These are phyloP conservation scores for Lepidurus arcticus DNA, from an alignment of 1,140 invertebrate species.

Conservation along the genomic window DNA sequence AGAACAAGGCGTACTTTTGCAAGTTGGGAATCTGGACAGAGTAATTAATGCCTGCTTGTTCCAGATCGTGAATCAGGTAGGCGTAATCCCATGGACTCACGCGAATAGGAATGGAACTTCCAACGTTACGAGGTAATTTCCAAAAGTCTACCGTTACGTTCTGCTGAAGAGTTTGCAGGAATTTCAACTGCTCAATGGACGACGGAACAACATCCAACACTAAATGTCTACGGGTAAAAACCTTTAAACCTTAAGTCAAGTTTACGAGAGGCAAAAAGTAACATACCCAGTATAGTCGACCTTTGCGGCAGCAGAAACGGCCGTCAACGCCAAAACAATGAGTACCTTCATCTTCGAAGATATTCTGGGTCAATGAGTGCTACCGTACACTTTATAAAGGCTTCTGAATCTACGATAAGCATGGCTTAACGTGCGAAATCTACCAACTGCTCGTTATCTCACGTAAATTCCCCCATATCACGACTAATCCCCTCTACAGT, in stretches of 20 bases:
- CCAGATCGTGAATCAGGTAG: background rate
- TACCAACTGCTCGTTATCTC: background rate
- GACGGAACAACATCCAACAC: slow-evolving; percentile 16
- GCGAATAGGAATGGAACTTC: background rate
- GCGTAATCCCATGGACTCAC: background rate
- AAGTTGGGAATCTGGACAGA: background rate
- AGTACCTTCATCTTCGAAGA: background rate
- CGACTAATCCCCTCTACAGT: background rate
- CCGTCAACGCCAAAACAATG: background rate
- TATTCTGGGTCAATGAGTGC: background rate
- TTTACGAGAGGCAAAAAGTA: slow-evolving; percentile 8
- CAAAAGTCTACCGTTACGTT: slow-evolving; percentile 24
- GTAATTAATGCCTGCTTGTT: background rate
- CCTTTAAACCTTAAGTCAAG: background rate
- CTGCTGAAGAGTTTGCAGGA: slow-evolving; percentile 2
- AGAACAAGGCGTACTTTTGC: background rate
- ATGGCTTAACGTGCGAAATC: background rate
- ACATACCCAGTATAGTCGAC: slow-evolving; percentile 29
- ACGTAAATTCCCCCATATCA: background rate
- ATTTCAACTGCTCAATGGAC: slow-evolving; percentile 4
- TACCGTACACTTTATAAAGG: background rate
- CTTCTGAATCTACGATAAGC: background rate
- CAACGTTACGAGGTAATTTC: background rate
- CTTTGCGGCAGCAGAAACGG: slow-evolving; percentile 17
- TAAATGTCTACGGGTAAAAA: background rate